phyloP scores from a whole-genome alignment of 1,140 invertebrate species.

The Drosophila aff. region DNA sequence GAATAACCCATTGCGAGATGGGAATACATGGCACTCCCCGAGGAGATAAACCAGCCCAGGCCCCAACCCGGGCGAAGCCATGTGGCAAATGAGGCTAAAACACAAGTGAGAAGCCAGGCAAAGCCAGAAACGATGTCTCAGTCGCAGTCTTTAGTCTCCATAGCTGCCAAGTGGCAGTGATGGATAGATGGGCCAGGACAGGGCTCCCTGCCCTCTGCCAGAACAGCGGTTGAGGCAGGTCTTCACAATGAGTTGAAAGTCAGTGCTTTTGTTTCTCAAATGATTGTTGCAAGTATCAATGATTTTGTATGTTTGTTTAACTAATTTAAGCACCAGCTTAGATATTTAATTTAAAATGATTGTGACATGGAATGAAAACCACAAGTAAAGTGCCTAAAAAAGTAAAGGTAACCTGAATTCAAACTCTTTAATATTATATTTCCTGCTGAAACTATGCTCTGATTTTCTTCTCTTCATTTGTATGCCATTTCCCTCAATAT shows the following conservation, averaged over 20 bases:
- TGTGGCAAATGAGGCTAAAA: conserved; percentile 74
- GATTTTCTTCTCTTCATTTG: background rate
- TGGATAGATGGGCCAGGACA: conserved; percentile 42
- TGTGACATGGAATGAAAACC: background rate
- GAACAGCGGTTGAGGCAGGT: background rate
- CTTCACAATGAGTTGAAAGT: background rate
- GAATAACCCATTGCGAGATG: conserved; percentile 37
- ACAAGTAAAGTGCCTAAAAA: background rate
- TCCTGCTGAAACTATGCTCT: background rate
- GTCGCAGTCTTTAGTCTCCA: conserved; percentile 1
- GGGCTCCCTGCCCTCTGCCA: no score
- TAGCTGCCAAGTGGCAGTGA: conserved; percentile 54
- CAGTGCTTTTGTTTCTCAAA: background rate
- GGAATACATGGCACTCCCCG: conserved; percentile 36
- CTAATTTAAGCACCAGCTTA: background rate
- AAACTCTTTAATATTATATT: background rate
- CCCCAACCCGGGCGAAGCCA: conserved; percentile 41
- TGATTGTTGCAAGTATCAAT: background rate
- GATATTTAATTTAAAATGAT: background rate
- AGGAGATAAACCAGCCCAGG: background rate
- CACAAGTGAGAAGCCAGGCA: conserved; percentile 59
- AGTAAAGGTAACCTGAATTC: background rate
- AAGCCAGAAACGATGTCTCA: conserved; percentile 18
- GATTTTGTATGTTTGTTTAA: background rate
- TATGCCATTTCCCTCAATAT: background rate